Evolutionary conservation across 1,140 invertebrate species (phyloP).

Genomic region (Apis dorsata): DNA sequence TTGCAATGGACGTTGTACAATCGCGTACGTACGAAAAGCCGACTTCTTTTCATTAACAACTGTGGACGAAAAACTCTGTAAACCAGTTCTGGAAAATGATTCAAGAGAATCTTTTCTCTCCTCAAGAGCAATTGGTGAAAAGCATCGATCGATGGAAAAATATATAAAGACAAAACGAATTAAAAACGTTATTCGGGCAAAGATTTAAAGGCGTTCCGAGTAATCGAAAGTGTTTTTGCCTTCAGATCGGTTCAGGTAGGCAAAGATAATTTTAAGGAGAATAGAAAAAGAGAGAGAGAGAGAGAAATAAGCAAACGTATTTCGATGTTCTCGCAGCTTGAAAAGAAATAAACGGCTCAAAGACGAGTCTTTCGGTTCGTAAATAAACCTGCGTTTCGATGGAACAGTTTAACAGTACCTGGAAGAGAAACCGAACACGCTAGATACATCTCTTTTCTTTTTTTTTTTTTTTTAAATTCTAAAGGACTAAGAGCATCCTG

Average conservation of each 20-base stretch:
- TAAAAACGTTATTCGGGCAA: no score
- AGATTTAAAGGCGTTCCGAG: no score
- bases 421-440: not conserved
- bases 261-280: not conserved
- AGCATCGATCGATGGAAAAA: not conserved
- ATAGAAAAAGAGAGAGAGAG: not conserved
- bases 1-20: no score
- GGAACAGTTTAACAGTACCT: not conserved
- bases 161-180: not conserved
- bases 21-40: not conserved
- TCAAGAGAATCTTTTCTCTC: not conserved
- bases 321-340: not conserved
- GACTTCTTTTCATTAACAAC: not conserved
- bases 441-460: not conserved
- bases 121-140: not conserved
- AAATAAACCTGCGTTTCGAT: slow-evolving; percentile 1
- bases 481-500: not conserved
- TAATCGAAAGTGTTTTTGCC: not conserved
- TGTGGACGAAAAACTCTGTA: not conserved
- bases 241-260: not conserved
- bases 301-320: not conserved
- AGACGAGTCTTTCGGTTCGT: not conserved
- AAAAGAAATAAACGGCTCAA: not conserved
- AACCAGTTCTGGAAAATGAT: not conserved
- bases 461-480: not conserved